phyloP scores from a whole-genome alignment of 1,140 invertebrate species.

The Drosophila repletoides region DNA sequence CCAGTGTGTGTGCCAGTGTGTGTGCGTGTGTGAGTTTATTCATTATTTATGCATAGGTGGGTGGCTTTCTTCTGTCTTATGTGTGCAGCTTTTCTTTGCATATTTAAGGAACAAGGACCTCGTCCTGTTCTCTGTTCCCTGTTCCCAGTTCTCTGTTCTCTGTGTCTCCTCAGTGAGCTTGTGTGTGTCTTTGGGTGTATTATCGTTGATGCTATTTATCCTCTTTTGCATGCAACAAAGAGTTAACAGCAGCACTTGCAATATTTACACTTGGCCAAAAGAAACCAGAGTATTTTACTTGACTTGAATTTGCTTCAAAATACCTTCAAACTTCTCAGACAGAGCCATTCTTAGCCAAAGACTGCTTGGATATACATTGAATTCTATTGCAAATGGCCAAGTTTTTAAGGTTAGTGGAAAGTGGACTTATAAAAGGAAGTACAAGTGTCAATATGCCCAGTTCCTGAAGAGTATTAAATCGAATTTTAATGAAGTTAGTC shows the following conservation, averaged over 20 bases:
- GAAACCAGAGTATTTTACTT: too few species aligned
- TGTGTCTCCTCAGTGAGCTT: background rate
- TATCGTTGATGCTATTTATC: conserved; percentile 64
- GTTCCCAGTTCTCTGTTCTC: background rate
- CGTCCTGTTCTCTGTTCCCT: background rate
- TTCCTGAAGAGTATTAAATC: too few species aligned
- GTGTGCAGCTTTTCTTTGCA: conserved; percentile 62
- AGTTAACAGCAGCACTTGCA: conserved; percentile 38
- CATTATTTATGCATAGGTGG: conserved; percentile 79
- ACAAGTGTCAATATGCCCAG: too few species aligned
- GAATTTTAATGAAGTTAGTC: too few species aligned
- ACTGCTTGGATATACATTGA: too few species aligned
- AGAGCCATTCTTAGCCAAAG: too few species aligned
- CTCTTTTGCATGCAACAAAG: conserved; percentile 66
- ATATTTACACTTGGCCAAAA: too few species aligned
- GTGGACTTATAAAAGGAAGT: too few species aligned
- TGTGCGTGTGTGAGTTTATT: conserved; percentile 33
- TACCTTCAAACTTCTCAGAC: too few species aligned
- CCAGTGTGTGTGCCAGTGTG: background rate
- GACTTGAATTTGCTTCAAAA: too few species aligned
- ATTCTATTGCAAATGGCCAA: too few species aligned
- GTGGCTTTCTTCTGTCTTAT: conserved; percentile 51
- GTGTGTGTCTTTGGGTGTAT: conserved; percentile 22
- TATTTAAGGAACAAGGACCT: conserved; percentile 46
- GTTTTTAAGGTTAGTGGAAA: too few species aligned